Base-by-base conservation (phyloP, 2,888 invertebrate species). In the Hypomecis punctinalis region DNA sequence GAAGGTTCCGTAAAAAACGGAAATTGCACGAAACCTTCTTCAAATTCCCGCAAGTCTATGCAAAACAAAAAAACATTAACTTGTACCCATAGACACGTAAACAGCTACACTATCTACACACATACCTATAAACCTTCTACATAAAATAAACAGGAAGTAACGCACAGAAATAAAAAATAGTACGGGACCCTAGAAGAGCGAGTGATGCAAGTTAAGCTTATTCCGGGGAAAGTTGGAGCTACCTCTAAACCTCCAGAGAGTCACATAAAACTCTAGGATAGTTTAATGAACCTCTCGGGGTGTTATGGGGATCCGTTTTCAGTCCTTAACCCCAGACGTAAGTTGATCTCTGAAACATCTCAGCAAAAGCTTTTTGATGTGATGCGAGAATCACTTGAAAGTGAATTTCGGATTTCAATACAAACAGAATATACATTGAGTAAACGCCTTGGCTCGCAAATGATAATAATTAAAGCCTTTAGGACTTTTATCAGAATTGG, bases 251-350 rank as follows among this genome's bases (percentile, higher is more conserved):
- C 60, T 47, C 52, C 42, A 37, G 54, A 60, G 54, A 58, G 53
- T 40, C 45, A 61, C 55, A 63, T 61, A 62, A 63, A 66, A 65
- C 63, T 46, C 13, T 7, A 40, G 53, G 64, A 56, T 62, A 48
- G 55, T 65, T 67, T 68, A 65, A 61, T 63, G 52, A 65, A 66
- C 48, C 65, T 43, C 63, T 61, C 55, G 63, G 53, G 62, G 8
- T 57, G 48, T 40, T 60, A 58, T 46, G 39, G 40, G 63, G 65
- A 67, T 67, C 66, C 61, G 62, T 65, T 72, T 69, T 42, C 68
- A 66, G 61, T 54, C 60, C 66, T 47, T 54, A 61, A 65, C 63
- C 64, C 62, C 57, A 66, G 59, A 63, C 46, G 68, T 68, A 70
- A 68, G 43, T 56, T 68, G 66, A 72, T 55, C 61, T 10, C 45